Conservation (phyloP, 2,888 invertebrate species). For the Anagyrus pseudococci region DNA sequence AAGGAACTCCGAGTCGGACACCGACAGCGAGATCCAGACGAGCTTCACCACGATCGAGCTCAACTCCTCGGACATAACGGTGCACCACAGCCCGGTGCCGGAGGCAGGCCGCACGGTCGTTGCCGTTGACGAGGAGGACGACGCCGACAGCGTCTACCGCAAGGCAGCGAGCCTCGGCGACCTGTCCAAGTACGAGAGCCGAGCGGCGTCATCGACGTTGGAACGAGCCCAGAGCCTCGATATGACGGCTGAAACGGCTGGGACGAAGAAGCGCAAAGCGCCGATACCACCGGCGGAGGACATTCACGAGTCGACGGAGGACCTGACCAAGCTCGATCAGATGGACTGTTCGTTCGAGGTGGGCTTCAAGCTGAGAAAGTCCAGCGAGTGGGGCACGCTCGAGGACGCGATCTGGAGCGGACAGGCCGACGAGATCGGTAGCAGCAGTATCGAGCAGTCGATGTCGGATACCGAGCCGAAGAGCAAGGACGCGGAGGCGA, state of each 20-base stretch:
- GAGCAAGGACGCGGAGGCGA: conserved; percentile 60
- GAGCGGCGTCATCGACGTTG: conserved; percentile 65
- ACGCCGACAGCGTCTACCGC: conserved; percentile 69
- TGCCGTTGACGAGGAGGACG: conserved; percentile 61
- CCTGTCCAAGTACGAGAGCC: conserved; percentile 72
- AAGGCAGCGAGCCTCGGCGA: conserved; percentile 83
- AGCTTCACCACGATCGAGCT: conserved; percentile 73
- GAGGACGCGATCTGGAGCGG: conserved; percentile 76
- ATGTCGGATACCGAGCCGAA: conserved; percentile 71
- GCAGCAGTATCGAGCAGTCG: conserved; percentile 69
- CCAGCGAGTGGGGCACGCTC: conserved; percentile 75
- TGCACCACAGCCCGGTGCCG: conserved; percentile 71
- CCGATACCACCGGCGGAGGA: conserved; percentile 63
- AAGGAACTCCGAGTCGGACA: conserved; percentile 63
- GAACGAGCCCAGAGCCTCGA: conserved; percentile 84
- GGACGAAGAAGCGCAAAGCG: conserved; percentile 73
- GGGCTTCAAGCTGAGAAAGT: conserved; percentile 74
- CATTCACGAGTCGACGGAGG: conserved; percentile 57
- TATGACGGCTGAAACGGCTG: conserved; percentile 69
- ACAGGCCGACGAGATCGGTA: conserved; percentile 58
- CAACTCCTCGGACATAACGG: conserved; percentile 77
- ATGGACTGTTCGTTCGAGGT: conserved; percentile 75
- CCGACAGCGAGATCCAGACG: conserved; percentile 61
- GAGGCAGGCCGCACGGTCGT: no score
- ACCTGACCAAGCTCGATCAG: conserved; percentile 66